Percentiles rank a stretch among this genome's conserved stretches.
These are phyloP conservation scores for Madoqua kirkii DNA, from an alignment of 2,113 vertebrate species.

Conservation along the genomic window DNA sequence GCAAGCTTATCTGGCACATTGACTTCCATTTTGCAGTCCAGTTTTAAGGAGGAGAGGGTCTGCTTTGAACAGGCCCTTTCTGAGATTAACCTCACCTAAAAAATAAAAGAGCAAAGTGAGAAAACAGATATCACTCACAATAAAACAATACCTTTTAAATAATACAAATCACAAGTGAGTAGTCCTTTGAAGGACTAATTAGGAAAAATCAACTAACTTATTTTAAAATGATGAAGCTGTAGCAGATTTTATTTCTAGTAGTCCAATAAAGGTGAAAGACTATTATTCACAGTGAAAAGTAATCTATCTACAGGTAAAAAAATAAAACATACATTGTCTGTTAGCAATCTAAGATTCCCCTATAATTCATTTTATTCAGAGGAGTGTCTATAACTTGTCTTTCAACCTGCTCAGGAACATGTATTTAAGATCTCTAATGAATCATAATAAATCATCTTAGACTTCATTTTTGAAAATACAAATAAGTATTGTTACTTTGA, in stretches of 20 bases:
- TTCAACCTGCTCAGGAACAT: background rate
- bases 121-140: background rate
- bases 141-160: background rate
- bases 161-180: background rate
- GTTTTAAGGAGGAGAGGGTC: conserved; percentile 77
- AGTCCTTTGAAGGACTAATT: background rate
- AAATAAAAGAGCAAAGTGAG: background rate
- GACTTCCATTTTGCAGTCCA: conserved; percentile 78
- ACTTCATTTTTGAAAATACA: background rate
- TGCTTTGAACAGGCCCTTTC: conserved; percentile 79
- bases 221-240: background rate
- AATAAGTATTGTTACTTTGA: background rate
- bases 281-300: background rate
- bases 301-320: background rate
- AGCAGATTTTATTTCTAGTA: background rate
- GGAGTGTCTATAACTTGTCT: background rate
- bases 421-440: conserved; percentile 2
- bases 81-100: conserved; percentile 87
- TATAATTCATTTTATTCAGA: background rate
- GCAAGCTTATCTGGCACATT: conserved; percentile 77
- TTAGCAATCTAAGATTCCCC: background rate
- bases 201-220: background rate
- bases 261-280: background rate
- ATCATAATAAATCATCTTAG: background rate
- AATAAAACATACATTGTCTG: background rate